A percentile compares a stretch with the other conserved stretches of the same genome.
Evolutionary conservation across 2,113 vertebrate genomes (phyloP).

Genomic region (Pedionomus torquatus): DNA sequence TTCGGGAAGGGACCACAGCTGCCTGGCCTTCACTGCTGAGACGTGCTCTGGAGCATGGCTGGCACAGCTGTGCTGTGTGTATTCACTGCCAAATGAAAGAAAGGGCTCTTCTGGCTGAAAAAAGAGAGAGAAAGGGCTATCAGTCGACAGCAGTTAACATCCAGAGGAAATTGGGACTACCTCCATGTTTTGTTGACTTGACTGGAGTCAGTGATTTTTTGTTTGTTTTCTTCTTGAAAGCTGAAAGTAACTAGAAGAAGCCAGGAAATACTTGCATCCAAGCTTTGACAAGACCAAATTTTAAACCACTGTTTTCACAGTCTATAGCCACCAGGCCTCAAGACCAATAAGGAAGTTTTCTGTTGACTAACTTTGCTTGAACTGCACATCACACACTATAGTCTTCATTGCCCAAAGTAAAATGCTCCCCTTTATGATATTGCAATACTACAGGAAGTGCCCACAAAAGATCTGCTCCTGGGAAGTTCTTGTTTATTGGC

Average conservation of each 20-base stretch:
- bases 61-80: slow-evolving; percentile 25
- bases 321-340: accelerated
- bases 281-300: neutral
- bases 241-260: neutral
- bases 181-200: neutral
- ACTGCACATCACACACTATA: neutral
- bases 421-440: neutral
- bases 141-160: neutral
- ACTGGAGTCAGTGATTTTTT: neutral
- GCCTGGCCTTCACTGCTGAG: neutral
- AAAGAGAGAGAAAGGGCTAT: neutral
- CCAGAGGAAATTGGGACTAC: neutral
- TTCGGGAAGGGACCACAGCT: neutral
- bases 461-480: neutral
- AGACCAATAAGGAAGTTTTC: neutral
- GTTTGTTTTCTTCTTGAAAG: neutral
- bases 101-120: neutral
- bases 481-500: neutral
- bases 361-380: neutral
- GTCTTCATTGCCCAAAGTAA: neutral
- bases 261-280: neutral
- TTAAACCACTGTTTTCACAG: neutral
- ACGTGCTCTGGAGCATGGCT: neutral
- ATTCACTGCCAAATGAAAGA: neutral
- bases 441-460: neutral